Evolutionary conservation across 2,113 vertebrate species (phyloP).

Genomic region (Chamaea fasciata): DNA sequence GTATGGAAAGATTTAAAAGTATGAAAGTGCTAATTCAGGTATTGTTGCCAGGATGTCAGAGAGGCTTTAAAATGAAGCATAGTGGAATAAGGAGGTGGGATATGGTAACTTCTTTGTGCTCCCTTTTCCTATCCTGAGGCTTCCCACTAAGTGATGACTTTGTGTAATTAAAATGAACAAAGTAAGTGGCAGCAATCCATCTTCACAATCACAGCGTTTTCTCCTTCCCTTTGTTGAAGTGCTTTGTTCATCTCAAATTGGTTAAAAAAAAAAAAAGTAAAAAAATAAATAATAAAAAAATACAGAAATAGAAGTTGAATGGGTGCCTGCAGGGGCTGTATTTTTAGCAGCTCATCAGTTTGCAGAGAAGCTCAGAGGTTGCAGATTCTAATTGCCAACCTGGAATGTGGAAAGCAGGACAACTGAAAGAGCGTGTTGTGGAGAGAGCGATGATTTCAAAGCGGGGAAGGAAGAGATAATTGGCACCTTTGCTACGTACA

Average conservation of each 20-base stretch:
- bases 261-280: conserved; percentile 17
- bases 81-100: conserved; percentile 19
- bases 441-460: background rate
- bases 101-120: background rate
- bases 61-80: conserved; percentile 17
- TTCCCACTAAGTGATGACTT: conserved; percentile 67
- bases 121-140: conserved; percentile 31
- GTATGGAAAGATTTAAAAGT: background rate
- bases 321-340: conserved; percentile 72
- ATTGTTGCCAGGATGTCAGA: conserved; percentile 1
- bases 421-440: background rate
- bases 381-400: conserved; percentile 71
- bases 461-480: background rate
- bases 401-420: conserved; percentile 49
- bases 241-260: conserved; percentile 72
- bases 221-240: conserved; percentile 65
- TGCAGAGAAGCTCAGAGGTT: conserved; percentile 66
- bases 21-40: background rate
- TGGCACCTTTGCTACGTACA: background rate
- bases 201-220: conserved; percentile 65
- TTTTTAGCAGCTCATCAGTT: conserved; percentile 78
- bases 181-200: conserved; percentile 55
- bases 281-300: conserved; percentile 62
- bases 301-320: conserved; percentile 77
- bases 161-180: conserved; percentile 72